A percentile compares a stretch with the other conserved stretches of the same genome.
These are phyloP conservation scores for Holcopasites calliopsidis DNA, from an alignment of 1,140 invertebrate genomes.

Conservation along the genomic window DNA sequence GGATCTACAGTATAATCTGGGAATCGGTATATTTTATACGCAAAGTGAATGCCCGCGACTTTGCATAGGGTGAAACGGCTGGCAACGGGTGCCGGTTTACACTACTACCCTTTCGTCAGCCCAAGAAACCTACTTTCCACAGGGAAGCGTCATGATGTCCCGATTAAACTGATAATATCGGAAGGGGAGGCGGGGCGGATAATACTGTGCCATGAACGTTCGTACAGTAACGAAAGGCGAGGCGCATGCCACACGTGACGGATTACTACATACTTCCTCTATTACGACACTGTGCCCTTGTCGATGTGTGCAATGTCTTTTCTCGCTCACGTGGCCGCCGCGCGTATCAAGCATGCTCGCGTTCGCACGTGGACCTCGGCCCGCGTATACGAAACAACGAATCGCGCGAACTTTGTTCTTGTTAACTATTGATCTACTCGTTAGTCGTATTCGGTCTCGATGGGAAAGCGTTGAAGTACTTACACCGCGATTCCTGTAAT, in stretches of 20 bases:
- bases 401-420: background rate
- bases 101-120: conserved; percentile 9
- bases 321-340: conserved; percentile 15
- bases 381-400: background rate
- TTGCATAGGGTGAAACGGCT: background rate
- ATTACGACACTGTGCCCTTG: conserved; percentile 11
- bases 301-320: conserved; percentile 22
- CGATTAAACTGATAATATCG: background rate
- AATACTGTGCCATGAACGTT: conserved; percentile 59
- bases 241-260: background rate
- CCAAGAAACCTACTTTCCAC: background rate
- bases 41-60: no score
- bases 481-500: no score
- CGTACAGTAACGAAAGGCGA: conserved; percentile 50
- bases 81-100: conserved; percentile 15
- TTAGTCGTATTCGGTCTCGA: background rate
- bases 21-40: background rate
- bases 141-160: no score
- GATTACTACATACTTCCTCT: conserved; percentile 16
- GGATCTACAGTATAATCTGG: conserved; percentile 52
- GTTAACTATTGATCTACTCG: background rate
- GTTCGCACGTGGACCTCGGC: background rate
- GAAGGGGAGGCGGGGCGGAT: background rate
- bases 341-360: background rate
- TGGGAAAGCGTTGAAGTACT: no score